Evolutionary conservation across 1,140 invertebrate species (phyloP).

Genomic region (Cydia pomonella): DNA sequence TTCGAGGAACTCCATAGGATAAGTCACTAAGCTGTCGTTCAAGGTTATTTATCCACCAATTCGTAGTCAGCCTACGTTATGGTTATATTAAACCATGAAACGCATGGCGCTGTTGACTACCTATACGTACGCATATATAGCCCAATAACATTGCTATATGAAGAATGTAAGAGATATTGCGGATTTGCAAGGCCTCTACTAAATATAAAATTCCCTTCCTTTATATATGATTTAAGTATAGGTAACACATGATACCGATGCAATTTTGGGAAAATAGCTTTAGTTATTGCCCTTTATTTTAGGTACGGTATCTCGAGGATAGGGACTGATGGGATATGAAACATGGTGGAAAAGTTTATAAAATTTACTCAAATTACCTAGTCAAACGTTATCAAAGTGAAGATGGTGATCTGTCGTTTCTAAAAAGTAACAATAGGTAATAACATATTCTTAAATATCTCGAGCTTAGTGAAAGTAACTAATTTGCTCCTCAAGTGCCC

Average conservation of each 20-base stretch:
- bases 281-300: not conserved
- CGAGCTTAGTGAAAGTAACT: not conserved
- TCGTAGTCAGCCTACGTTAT: slow-evolving; percentile 6
- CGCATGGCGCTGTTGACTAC: not conserved
- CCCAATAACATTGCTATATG: not conserved
- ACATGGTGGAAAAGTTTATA: too few species aligned
- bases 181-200: not conserved
- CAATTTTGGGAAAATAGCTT: not conserved
- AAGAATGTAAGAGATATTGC: slow-evolving; percentile 6
- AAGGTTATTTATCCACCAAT: slow-evolving; percentile 11
- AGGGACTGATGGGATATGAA: too few species aligned
- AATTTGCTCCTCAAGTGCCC: too few species aligned
- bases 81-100: slow-evolving; percentile 16
- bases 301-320: not conserved
- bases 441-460: too few species aligned
- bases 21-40: not conserved
- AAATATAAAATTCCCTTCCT: not conserved
- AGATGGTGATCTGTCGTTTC: too few species aligned
- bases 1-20: not conserved
- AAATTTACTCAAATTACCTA: too few species aligned
- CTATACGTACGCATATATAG: not conserved
- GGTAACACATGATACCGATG: not conserved
- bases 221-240: not conserved
- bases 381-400: too few species aligned
- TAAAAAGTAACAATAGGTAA: too few species aligned